Evolutionary conservation across 1,140 invertebrate species (phyloP), one percentile per base, ranked within the genome.

Genomic region (Bombus breviceps): DNA sequence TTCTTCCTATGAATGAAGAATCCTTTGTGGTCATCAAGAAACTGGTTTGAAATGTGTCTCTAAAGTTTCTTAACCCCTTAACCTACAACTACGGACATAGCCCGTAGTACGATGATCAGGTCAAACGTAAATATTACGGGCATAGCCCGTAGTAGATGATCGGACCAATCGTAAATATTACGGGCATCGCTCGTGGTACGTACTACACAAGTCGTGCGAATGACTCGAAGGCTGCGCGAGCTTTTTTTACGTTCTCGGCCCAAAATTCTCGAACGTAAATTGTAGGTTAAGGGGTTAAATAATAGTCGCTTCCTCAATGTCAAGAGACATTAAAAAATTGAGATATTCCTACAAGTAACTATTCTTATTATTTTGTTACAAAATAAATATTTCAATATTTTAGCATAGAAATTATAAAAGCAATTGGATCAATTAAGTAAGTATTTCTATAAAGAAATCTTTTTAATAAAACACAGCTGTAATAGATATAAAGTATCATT

Each of bases 1-100:
- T 68, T 83, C 81, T 64, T 83, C 39, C 22, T 32, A 22, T 77
- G 72, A 75, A 83, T 53, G 74, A 78, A 71, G 74, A 71, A 43
- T 69, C 69, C 66, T 74, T 13, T 18, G 39, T 28, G 53, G 3
- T 69, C 53, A n/a, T 47, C 15, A 25, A 34, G 37, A 43, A 71
- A 71, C 47, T 34, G 41, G 53, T 82, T 64, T 8, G 28, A 39
- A 62, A 32, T 25, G 32, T 28, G 28, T 64, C 28, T 64, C 22
- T n/a, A 62, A 62, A 13, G 59, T n/a, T 62, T n/a, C 28, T 62
- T n/a, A 34, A 37, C 34, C 3, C 34, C 34, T 37, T 37, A 37
- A 37, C 2, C 34, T 37, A 34, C 34, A 34, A 34, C 34, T 34
- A 37, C 34, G 34, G 34, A 3, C 34, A 37, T 37, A 37, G 3